A percentile compares a stretch with the other conserved stretches of the same genome.
phyloP scores from a whole-genome alignment of 2,113 vertebrate species.

The Engraulis encrasicolus region DNA sequence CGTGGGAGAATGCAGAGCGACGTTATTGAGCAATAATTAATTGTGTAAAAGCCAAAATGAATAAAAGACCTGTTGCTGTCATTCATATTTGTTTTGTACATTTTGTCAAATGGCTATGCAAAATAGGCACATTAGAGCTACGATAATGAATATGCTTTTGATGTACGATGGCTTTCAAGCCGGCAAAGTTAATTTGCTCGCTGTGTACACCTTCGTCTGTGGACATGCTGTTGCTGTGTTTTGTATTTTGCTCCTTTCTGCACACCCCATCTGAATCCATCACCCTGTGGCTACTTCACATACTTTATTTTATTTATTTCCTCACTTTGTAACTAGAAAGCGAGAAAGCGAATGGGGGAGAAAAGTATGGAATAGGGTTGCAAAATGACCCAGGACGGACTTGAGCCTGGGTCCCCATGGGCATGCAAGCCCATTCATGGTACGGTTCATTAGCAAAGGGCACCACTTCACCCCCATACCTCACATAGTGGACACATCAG shows the following conservation, averaged over 20 bases:
- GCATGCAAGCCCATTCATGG: too few species aligned
- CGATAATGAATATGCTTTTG: not conserved
- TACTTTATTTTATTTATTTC: not conserved
- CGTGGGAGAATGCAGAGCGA: not conserved
- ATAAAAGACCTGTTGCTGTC: not conserved
- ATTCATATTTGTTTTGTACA: not conserved
- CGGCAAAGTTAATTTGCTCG: not conserved
- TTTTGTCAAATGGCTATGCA: not conserved
- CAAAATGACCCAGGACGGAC: too few species aligned
- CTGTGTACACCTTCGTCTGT: not conserved
- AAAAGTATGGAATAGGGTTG: too few species aligned
- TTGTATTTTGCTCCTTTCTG: not conserved
- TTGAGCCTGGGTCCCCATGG: too few species aligned
- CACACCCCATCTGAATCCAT: not conserved
- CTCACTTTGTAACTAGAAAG: too few species aligned
- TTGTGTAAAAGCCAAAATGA: not conserved
- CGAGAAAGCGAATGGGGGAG: too few species aligned
- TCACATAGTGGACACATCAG: too few species aligned
- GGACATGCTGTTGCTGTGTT: not conserved
- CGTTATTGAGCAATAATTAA: not conserved
- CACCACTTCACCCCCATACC: too few species aligned
- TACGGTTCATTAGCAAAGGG: too few species aligned
- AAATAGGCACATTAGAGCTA: not conserved
- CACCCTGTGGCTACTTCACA: not conserved
- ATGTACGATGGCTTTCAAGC: not conserved